phyloP scores from a whole-genome alignment of 2,888 invertebrate species.

The Arenicola marina region DNA sequence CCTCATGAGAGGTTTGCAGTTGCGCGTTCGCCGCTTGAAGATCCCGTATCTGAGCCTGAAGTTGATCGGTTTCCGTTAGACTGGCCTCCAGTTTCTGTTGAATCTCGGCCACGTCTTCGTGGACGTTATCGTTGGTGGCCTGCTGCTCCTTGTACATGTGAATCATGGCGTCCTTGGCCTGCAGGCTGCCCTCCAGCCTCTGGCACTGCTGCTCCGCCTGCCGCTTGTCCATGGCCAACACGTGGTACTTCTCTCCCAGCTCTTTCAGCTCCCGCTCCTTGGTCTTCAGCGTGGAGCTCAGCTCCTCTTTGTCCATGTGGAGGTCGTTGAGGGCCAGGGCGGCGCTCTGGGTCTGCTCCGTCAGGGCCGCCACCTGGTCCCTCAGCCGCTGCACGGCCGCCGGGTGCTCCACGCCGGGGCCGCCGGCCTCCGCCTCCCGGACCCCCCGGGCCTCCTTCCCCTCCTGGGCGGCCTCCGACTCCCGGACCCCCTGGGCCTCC shows the following conservation, averaged over 20 bases:
- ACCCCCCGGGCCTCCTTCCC: too few relatives aligned
- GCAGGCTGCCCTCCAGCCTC: background rate
- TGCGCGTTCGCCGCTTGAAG: background rate
- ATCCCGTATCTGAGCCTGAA: background rate
- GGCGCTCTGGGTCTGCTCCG: constrained; percentile 27
- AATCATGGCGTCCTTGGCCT: background rate
- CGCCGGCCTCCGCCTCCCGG: background rate
- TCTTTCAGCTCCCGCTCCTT: background rate
- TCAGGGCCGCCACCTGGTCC: background rate
- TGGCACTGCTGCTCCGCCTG: background rate
- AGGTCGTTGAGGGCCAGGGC: constrained; percentile 48
- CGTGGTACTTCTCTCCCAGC: background rate
- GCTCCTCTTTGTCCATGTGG: constrained; percentile 53
- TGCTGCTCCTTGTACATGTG: background rate
- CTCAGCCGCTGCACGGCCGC: constrained; percentile 8
- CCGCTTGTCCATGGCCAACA: background rate
- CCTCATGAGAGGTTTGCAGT: too few relatives aligned
- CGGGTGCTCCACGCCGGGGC: background rate
- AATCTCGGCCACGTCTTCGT: background rate
- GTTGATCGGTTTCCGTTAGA: background rate
- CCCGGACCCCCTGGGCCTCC: background rate
- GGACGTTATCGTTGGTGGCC: background rate
- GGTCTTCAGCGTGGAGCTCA: constrained; percentile 16
- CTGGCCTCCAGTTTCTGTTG: background rate
- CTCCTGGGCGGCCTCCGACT: background rate